Base-by-base conservation (phyloP, 2,113 vertebrate genomes). In the Alouatta palliata region DNA sequence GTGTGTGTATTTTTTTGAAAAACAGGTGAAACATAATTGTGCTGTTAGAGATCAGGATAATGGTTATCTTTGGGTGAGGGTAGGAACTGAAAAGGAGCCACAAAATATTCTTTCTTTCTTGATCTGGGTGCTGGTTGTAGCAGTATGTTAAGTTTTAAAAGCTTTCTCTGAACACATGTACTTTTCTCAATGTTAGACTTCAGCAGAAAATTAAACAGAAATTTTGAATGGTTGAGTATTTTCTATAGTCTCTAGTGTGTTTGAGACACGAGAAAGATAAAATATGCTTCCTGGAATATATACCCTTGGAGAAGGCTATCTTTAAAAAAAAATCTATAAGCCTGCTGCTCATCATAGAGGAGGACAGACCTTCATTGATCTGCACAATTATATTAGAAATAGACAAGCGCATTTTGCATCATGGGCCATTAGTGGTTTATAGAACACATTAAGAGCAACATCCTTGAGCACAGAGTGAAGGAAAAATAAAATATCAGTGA, bases 381-480 rank as follows among this genome's bases (percentile, higher is more conserved):
- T 80, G 13, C 71, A 87, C 30, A 85, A 90, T 70, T 77, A 70
- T 77, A 87, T 73, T 64, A 92, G 43, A 92, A 92, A 85, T 68
- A 54, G 37, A 95, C 45, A 91, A 66, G 80, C 14, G 32, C 11
- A 85, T 81, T 87, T 90, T 85, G 17, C 32, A 76, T 73, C 43
- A 81, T 5, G 37, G 30, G 17, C 71, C 81, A 96, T 96, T 92
- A 96, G 92, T 58, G 64, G 94, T 85, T 94, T 96, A 35, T 47
- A 81, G 84, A 95, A 70, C 80, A 93, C 75, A 81, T 95, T 97
- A 90, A 84, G 20, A 94, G 76, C 70, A 90, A 66, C 45, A 47
- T 91, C 56, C 35, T 87, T 92, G 90, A 94, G 71, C 12, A 58
- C 1, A 0, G n/a, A 64, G 40, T 82, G 27, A 92, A 87, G 58